Evolutionary conservation across 2,888 invertebrate genomes (phyloP), one percentile per base, ranked within the genome.

Genomic region (Anorthoa munda): DNA sequence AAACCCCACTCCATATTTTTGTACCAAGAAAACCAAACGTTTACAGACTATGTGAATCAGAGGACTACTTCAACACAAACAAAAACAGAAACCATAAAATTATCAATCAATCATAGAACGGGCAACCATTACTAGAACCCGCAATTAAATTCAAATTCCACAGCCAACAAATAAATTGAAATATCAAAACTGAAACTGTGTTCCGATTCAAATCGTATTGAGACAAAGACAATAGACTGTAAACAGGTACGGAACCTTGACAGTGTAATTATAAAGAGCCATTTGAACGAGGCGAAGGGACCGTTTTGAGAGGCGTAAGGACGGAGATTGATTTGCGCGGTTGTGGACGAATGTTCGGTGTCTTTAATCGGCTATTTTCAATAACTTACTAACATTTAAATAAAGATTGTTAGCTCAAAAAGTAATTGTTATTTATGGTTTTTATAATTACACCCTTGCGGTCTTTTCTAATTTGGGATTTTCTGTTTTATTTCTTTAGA

Each of bases 241-340:
- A 89, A 90, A 89, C 90, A 88, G 87, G 88, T 86, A 81, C 84
- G 66, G 76, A 88, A 88, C 92, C 93, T 92, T 92, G 92, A 91
- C 91, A 91, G 87, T 89, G 90, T 89, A 92, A 92, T 92, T 92
- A 91, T 88, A 88, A 87, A 78, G 83, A 87, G 86, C 85, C 85
- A 87, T 91, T 86, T 90, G 87, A 72, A 89, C 89, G 87, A 89
- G 87, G 86, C 88, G 89, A 90, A 90, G 85, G 89, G 90, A 87
- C 77, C 74, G 73, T 69, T 82, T 69, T 75, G 71, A 72, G 77
- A 74, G 56, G 26, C 31, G 53, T 66, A 70, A 72, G 60, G 79
- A 53, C 12, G 0, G 11, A 13, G 59, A 50, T 81, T 86, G 48
- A 64, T 75, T 79, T 69, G 31, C 71, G 75, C 83, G 74, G 3